Conservation (phyloP, 2,888 invertebrate species). For the Notodonta dromedarius region DNA sequence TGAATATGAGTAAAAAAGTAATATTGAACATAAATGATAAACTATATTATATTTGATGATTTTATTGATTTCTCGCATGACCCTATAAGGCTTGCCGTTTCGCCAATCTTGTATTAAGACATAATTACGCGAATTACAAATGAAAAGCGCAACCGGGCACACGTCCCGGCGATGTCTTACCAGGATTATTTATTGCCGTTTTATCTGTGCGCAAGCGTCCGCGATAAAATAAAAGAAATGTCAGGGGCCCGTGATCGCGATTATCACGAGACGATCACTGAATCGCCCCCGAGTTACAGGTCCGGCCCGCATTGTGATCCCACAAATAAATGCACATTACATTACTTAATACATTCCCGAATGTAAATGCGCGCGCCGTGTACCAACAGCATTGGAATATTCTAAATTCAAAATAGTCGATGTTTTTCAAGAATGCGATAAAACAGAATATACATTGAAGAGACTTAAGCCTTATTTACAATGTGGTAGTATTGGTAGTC, state of each 20-base stretch:
- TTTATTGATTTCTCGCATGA: not conserved
- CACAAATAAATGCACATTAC: constrained; percentile 28
- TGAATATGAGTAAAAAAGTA: not conserved
- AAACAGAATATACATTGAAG: constrained; percentile 71
- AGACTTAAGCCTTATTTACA: constrained; percentile 65
- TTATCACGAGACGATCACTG: constrained; percentile 77
- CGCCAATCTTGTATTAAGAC: constrained; percentile 37
- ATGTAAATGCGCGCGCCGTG: not conserved
- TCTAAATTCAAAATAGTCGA: constrained; percentile 11
- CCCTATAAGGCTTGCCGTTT: not conserved
- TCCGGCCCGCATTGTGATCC: constrained; percentile 30
- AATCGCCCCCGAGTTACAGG: constrained; percentile 59
- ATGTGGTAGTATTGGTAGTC: constrained; percentile 69
- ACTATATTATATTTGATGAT: too few species aligned
- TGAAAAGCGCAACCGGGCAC: constrained; percentile 74
- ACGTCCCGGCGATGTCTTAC: constrained; percentile 69
- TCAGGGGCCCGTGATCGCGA: constrained; percentile 76
- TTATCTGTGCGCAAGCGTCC: constrained; percentile 75
- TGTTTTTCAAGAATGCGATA: constrained; percentile 43
- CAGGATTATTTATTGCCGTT: constrained; percentile 78
- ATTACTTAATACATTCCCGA: constrained; percentile 28
- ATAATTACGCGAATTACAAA: constrained; percentile 78
- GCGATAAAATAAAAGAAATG: constrained; percentile 82
- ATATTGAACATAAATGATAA: too few species aligned
- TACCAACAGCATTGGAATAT: constrained; percentile 42